phyloP scores from a whole-genome alignment of 2,888 invertebrate genomes.

The Meta bourneti region DNA sequence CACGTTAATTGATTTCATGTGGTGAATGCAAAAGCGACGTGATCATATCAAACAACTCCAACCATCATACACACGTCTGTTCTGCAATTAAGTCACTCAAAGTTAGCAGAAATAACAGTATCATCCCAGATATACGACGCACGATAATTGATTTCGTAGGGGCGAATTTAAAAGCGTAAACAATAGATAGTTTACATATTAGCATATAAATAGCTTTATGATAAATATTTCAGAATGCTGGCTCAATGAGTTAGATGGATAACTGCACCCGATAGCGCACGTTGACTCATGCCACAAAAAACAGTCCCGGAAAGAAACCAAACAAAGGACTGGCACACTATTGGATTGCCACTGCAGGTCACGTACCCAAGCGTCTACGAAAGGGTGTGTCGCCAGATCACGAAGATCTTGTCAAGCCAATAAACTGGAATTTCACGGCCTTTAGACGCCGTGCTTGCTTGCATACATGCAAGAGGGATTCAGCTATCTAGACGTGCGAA shows the following conservation, averaged over 20 bases:
- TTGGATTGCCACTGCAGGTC: constrained; percentile 56
- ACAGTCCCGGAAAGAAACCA: constrained; percentile 36
- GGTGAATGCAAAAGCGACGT: no score
- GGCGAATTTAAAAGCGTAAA: background rate
- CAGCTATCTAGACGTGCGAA: constrained; percentile 56
- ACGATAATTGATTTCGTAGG: background rate
- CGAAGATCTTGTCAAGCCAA: constrained; percentile 74
- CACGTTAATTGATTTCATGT: no score
- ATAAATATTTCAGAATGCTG: background rate
- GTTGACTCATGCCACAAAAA: constrained; percentile 44
- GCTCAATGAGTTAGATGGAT: background rate
- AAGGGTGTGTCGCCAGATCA: constrained; percentile 73
- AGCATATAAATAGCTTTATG: background rate
- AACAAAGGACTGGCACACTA: constrained; percentile 36
- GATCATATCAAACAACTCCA: no score
- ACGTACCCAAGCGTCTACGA: constrained; percentile 60
- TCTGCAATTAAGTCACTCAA: no score
- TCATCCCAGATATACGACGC: background rate
- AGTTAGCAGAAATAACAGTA: no score
- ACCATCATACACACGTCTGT: no score
- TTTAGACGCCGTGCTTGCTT: constrained; percentile 40
- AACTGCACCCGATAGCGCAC: constrained; percentile 11
- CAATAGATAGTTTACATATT: background rate
- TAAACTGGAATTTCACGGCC: constrained; percentile 71
- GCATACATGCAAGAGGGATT: constrained; percentile 54